phyloP scores from a whole-genome alignment of 2,888 invertebrate species.

The Andrena praecox region DNA sequence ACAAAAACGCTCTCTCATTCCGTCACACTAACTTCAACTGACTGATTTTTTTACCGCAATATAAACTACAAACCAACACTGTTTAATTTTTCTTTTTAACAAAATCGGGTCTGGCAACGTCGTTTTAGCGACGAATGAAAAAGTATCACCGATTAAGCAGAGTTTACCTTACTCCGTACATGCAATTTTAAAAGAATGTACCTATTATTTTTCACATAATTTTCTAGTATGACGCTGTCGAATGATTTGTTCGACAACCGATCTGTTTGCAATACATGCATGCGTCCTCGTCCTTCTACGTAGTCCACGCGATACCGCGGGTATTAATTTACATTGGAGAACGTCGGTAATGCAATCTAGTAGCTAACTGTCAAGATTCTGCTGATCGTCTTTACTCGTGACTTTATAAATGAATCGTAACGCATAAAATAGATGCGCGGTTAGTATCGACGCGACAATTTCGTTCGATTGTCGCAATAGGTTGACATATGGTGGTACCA shows the following conservation, averaged over 20 bases:
- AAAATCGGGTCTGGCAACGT: too few species aligned
- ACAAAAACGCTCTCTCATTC: too few species aligned
- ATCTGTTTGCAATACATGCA: neutral
- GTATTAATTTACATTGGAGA: conserved; percentile 38
- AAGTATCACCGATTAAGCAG: too few species aligned
- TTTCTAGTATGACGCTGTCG: too few species aligned
- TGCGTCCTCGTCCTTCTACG: conserved; percentile 3
- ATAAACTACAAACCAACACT: too few species aligned
- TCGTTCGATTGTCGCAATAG: conserved; percentile 1
- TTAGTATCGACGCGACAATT: conserved; percentile 5
- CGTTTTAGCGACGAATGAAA: too few species aligned
- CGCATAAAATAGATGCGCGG: neutral
- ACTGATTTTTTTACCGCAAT: too few species aligned
- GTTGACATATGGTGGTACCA: neutral
- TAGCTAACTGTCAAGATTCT: conserved; percentile 40
- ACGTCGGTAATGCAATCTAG: conserved; percentile 47
- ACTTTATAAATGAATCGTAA: conserved; percentile 37
- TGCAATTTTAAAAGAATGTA: too few species aligned
- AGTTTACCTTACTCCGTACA: too few species aligned
- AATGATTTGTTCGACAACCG: neutral
- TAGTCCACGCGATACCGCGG: conserved; percentile 10
- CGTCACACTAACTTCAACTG: too few species aligned
- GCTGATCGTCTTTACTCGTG: conserved; percentile 32
- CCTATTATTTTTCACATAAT: too few species aligned
- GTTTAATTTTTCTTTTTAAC: too few species aligned